These are phyloP conservation scores for Phaethon lepturus DNA, from an alignment of 2,113 vertebrate genomes.

Conservation along the genomic window DNA sequence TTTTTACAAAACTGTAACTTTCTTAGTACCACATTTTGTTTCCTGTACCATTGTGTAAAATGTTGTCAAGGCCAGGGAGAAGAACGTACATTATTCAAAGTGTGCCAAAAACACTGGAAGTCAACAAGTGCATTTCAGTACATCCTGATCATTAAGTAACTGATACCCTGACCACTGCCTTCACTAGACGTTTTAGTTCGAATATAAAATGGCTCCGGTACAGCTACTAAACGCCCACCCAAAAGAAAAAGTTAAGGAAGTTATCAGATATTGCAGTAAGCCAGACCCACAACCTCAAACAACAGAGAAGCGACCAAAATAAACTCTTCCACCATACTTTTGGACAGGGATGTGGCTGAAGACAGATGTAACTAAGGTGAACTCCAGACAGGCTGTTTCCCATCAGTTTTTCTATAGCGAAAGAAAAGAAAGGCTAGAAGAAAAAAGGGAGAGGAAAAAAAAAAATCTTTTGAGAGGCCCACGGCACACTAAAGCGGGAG, in stretches of 20 bases:
- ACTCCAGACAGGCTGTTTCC: not conserved
- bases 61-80: not conserved
- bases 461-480: not conserved
- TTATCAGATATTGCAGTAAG: not conserved
- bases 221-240: rapidly evolving
- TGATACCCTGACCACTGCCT: rapidly evolving
- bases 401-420: not conserved
- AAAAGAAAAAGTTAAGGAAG: not conserved
- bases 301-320: not conserved
- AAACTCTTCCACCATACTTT: not conserved
- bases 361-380: rapidly evolving
- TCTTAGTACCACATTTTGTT: not conserved
- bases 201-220: not conserved
- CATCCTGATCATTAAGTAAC: not conserved
- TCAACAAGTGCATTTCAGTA: rapidly evolving
- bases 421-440: rapidly evolving
- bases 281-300: not conserved
- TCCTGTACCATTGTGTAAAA: not conserved
- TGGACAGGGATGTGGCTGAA: too few species aligned
- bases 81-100: rapidly evolving
- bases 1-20: not conserved
- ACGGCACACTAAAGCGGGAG: rapidly evolving
- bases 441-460: too few species aligned
- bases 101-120: rapidly evolving
- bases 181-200: rapidly evolving